phyloP scores from a whole-genome alignment of 2,888 invertebrate genomes.

The Tyria jacobaeae region DNA sequence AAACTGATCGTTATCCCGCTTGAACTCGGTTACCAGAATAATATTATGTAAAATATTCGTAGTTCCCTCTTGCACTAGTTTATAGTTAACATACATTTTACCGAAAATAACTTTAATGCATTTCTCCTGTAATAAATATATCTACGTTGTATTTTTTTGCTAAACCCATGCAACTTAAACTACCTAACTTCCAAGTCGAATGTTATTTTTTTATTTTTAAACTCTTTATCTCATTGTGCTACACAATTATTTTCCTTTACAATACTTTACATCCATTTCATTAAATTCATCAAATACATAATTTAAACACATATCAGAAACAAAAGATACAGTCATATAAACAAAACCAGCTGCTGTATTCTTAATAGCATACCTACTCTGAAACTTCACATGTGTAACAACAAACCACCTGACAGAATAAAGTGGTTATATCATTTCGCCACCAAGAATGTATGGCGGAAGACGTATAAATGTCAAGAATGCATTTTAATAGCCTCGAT shows the following conservation, averaged over 20 bases:
- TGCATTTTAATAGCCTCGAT: constrained; percentile 76
- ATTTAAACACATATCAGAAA: constrained; percentile 15
- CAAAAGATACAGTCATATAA: constrained; percentile 18
- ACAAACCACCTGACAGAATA: constrained; percentile 28
- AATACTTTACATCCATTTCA: no score
- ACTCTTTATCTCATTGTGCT: neutral
- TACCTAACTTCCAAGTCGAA: neutral
- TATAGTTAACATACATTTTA: constrained; percentile 15
- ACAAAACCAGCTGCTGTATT: constrained; percentile 24
- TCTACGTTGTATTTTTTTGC: constrained; percentile 10
- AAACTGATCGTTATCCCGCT: constrained; percentile 64
- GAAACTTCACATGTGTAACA: constrained; percentile 32
- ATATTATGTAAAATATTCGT: constrained; percentile 38
- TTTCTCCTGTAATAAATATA: neutral
- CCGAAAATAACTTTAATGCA: constrained; percentile 11
- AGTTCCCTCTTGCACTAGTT: constrained; percentile 23
- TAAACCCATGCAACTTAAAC: neutral
- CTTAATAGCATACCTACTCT: constrained; percentile 32
- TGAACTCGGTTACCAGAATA: constrained; percentile 54
- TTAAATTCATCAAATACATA: constrained; percentile 1
- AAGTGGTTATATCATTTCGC: constrained; percentile 43
- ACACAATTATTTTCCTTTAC: neutral
- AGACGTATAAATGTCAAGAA: constrained; percentile 71
- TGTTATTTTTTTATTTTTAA: neutral
- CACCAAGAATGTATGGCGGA: constrained; percentile 56